A percentile compares a stretch with the other conserved stretches of the same genome.
phyloP scores from a whole-genome alignment of 37 sponge, comb jelly and placozoan species.

The Spongilla lacustris region DNA sequence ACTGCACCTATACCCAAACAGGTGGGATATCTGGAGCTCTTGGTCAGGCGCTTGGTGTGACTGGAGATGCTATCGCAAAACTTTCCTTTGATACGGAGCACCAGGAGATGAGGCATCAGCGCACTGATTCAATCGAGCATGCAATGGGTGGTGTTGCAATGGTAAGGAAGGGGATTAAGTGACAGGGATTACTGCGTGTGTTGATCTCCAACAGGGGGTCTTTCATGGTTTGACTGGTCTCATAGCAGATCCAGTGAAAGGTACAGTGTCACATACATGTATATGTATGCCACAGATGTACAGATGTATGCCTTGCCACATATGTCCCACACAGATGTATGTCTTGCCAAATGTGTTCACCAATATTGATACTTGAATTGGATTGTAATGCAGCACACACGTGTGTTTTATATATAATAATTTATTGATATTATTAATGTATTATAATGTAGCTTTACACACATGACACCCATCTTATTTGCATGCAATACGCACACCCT shows the following conservation, averaged over 20 bases:
- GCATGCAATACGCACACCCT: no score
- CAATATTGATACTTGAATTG: no score
- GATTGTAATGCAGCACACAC: no score
- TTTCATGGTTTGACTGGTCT: conserved; percentile 78
- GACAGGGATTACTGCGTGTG: not conserved
- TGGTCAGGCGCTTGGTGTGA: conserved; percentile 61
- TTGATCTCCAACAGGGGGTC: conserved; percentile 45
- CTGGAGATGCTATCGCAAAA: conserved; percentile 69
- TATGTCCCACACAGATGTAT: no score
- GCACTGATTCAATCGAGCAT: conserved; percentile 9
- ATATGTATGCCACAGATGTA: no score
- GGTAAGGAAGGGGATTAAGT: not conserved
- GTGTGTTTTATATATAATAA: no score
- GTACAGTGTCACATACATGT: conserved; percentile 5
- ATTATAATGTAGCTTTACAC: no score
- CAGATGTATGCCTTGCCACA: no score
- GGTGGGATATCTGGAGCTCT: conserved; percentile 75
- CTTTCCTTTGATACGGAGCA: conserved; percentile 55
- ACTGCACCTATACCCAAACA: not conserved
- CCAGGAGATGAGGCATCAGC: conserved; percentile 23
- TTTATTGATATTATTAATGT: no score
- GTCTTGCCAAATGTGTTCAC: no score
- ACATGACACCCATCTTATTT: no score
- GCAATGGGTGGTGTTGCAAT: conserved; percentile 51
- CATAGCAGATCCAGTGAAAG: conserved; percentile 80